A percentile compares a stretch with the other conserved stretches of the same genome.
Evolutionary conservation across 2,888 invertebrate genomes (phyloP).

Genomic region (Octodonta nipae): DNA sequence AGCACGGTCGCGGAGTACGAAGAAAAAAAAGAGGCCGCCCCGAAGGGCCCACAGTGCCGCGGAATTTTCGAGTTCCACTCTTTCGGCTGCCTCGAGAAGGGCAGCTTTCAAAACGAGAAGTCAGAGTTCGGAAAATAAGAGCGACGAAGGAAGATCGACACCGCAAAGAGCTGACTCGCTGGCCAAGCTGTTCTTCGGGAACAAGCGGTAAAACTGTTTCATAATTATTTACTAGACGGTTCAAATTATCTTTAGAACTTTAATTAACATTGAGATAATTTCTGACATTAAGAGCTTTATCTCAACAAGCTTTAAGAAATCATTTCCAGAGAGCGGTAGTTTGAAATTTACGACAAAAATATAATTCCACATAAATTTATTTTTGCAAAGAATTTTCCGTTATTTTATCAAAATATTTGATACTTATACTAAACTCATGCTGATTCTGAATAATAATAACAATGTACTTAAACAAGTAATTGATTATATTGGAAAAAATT

Average conservation of each 20-base stretch:
- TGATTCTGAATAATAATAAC: too few relatives aligned
- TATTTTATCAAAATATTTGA: too few relatives aligned
- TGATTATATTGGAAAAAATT: too few relatives aligned
- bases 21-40: constrained; percentile 41
- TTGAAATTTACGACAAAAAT: too few relatives aligned
- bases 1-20: constrained; percentile 41
- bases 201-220: constrained; percentile 18
- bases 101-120: constrained; percentile 48
- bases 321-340: too few relatives aligned
- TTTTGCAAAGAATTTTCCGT: too few relatives aligned
- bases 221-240: neutral
- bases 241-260: constrained; percentile 1
- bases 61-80: constrained; percentile 49
- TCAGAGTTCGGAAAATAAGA: constrained; percentile 49
- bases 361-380: too few relatives aligned
- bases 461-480: too few relatives aligned
- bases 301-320: too few relatives aligned
- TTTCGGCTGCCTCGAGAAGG: constrained; percentile 51
- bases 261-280: constrained; percentile 1
- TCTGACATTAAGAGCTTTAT: too few relatives aligned
- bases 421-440: too few relatives aligned
- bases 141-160: constrained; percentile 37
- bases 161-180: constrained; percentile 61
- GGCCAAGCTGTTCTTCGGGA: constrained; percentile 54
- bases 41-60: constrained; percentile 55